Percentiles rank a stretch among this genome's conserved stretches.
These are phyloP conservation scores for Eublepharis macularius DNA, from an alignment of 2,113 vertebrate genomes.

Conservation along the genomic window DNA sequence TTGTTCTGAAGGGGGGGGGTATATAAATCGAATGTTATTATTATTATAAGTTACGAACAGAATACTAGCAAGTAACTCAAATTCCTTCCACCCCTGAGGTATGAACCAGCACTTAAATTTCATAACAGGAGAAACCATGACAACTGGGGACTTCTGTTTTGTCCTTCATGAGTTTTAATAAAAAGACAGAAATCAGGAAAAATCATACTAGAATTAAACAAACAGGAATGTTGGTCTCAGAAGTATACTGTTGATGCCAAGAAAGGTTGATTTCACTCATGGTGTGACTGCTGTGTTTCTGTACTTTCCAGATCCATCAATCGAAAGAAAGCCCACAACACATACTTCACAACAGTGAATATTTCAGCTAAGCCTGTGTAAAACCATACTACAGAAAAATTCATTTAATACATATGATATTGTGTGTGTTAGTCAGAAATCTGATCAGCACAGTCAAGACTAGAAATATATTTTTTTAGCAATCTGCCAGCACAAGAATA, in stretches of 20 bases:
- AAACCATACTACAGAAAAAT: background rate
- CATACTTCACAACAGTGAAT: background rate
- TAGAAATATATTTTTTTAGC: conserved; percentile 10
- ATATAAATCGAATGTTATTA: too few species aligned
- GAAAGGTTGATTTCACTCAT: background rate
- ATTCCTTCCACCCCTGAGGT: background rate
- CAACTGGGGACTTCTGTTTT: background rate
- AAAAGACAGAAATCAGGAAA: conserved; percentile 9
- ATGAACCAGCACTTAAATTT: background rate
- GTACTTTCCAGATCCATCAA: background rate
- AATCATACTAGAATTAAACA: background rate
- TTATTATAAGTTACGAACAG: too few species aligned
- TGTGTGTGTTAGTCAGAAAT: background rate
- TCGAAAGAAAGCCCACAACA: conserved; percentile 1
- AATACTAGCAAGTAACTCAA: background rate
- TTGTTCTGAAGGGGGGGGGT: too few species aligned
- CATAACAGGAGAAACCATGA: background rate
- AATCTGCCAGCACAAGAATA: background rate
- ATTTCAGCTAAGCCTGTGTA: conserved; percentile 4
- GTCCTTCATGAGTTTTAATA: conserved; percentile 24
- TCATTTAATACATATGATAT: fast-evolving
- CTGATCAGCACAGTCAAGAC: background rate
- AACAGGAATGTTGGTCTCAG: background rate
- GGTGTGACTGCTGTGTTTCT: conserved; percentile 12
- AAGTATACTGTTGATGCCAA: conserved; percentile 3